Evolutionary conservation across 2,888 invertebrate species (phyloP).

Genomic region (Zonitis immaculata): DNA sequence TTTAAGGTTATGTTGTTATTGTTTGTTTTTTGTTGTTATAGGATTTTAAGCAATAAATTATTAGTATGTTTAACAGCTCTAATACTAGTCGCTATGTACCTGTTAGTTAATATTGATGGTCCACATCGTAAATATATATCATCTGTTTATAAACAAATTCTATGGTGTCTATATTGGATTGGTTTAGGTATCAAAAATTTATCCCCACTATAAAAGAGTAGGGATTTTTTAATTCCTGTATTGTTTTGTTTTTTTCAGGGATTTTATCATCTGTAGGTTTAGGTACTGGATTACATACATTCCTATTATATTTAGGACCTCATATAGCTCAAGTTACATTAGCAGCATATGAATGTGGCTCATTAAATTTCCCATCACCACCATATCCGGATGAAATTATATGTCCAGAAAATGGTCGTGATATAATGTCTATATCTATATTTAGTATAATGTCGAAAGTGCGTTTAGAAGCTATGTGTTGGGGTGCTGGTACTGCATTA

Average conservation of each 20-base stretch:
- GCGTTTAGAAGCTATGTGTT: constrained; percentile 93
- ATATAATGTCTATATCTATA: constrained; percentile 67
- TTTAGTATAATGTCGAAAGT: constrained; percentile 95
- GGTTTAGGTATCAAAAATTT: constrained; percentile 43
- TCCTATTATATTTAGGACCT: constrained; percentile 97
- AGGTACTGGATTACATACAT: constrained; percentile 98
- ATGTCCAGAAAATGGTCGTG: constrained; percentile 70
- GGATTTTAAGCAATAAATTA: constrained; percentile 59
- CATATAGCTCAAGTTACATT: constrained; percentile 97
- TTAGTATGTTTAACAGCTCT: constrained; percentile 52
- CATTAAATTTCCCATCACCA: constrained; percentile 92
- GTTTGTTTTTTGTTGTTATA: too few species aligned
- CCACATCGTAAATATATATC: constrained; percentile 60
- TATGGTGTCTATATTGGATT: constrained; percentile 48
- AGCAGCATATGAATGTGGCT: constrained; percentile 96
- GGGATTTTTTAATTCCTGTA: neutral
- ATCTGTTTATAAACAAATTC: constrained; percentile 47
- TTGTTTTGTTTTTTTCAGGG: constrained; percentile 51
- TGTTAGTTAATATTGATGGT: constrained; percentile 59
- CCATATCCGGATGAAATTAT: constrained; percentile 97
- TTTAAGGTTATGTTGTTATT: neutral
- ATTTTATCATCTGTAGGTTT: constrained; percentile 96
- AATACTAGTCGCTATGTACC: constrained; percentile 50
- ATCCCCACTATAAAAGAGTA: neutral
- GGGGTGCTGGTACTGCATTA: constrained; percentile 97